phyloP scores from a whole-genome alignment of 2,797 vertebrate species.

The Gobionotothen gibberifrons region DNA sequence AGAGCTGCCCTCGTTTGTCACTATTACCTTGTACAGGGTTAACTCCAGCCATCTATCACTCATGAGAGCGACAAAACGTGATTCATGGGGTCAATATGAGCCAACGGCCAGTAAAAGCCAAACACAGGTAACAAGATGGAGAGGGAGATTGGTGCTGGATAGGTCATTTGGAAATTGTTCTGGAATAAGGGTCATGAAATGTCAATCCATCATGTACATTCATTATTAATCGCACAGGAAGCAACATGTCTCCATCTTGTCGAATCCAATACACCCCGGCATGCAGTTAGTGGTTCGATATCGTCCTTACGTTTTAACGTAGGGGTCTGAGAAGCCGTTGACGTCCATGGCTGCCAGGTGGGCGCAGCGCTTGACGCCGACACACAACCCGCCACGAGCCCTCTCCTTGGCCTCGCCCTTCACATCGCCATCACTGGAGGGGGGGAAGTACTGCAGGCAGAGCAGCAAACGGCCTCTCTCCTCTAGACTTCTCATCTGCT shows the following conservation, averaged over 20 bases:
- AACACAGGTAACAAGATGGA: conserved; percentile 15
- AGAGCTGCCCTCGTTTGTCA: conserved; percentile 48
- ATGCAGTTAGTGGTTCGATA: background rate
- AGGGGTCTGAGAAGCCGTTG: conserved; percentile 92
- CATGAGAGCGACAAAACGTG: conserved; percentile 34
- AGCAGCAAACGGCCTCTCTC: conserved; percentile 90
- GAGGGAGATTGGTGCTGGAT: conserved; percentile 1
- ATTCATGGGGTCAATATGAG: conserved; percentile 48
- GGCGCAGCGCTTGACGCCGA: conserved; percentile 90
- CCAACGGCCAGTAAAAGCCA: conserved; percentile 26
- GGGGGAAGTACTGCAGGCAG: conserved; percentile 86
- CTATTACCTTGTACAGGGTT: conserved; percentile 25
- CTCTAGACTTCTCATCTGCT: conserved; percentile 88
- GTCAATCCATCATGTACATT: conserved; percentile 25
- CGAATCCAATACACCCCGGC: background rate
- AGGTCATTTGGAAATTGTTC: conserved; percentile 33
- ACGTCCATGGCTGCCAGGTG: conserved; percentile 94
- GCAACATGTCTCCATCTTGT: background rate
- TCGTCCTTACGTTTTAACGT: conserved; percentile 90
- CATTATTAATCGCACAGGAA: background rate
- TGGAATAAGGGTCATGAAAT: conserved; percentile 32
- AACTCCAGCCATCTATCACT: conserved; percentile 44
- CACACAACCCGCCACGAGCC: conserved; percentile 85
- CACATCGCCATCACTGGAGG: conserved; percentile 61
- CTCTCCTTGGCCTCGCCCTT: conserved; percentile 82